A percentile compares a stretch with the other conserved stretches of the same genome.
Evolutionary conservation across 1,140 invertebrate genomes (phyloP).

Genomic region (Chionoecetes opilio): DNA sequence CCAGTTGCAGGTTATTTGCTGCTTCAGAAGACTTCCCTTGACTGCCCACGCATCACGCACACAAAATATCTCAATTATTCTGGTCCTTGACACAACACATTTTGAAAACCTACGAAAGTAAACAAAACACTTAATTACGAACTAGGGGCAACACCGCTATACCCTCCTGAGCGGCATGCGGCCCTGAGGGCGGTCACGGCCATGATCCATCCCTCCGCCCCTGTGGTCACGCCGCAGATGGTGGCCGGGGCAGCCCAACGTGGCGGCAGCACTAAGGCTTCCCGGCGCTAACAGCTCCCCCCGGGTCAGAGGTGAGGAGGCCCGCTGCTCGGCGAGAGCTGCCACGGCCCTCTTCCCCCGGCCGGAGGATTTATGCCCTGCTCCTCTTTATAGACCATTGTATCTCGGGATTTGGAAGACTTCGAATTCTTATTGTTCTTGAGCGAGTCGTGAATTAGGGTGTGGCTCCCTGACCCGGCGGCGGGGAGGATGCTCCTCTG

Average conservation of each 20-base stretch:
- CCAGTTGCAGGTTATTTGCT: background rate
- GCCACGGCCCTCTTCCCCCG: constrained; percentile 60
- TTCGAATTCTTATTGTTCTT: constrained; percentile 71
- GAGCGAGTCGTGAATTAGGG: constrained; percentile 68
- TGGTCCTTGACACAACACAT: background rate
- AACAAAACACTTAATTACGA: constrained; percentile 43
- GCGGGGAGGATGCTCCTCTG: background rate
- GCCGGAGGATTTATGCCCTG: constrained; percentile 70
- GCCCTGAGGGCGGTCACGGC: constrained; percentile 40
- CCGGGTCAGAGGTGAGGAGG: constrained; percentile 61
- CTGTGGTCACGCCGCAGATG: constrained; percentile 46
- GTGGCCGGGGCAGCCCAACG: constrained; percentile 42
- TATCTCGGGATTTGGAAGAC: constrained; percentile 62
- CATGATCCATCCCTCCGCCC: background rate
- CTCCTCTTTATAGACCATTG: constrained; percentile 77
- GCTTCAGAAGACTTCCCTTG: background rate
- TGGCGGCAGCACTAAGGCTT: constrained; percentile 55
- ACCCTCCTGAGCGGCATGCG: background rate
- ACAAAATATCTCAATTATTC: constrained; percentile 37
- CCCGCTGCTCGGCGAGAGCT: constrained; percentile 67
- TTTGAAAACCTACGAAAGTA: constrained; percentile 18
- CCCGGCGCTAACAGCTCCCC: constrained; percentile 65
- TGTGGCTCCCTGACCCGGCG: constrained; percentile 41
- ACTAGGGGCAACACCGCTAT: background rate
- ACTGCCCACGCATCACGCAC: background rate